Evolutionary conservation across 2,113 vertebrate genomes (phyloP).

Genomic region (Thalassoma bifasciatum): DNA sequence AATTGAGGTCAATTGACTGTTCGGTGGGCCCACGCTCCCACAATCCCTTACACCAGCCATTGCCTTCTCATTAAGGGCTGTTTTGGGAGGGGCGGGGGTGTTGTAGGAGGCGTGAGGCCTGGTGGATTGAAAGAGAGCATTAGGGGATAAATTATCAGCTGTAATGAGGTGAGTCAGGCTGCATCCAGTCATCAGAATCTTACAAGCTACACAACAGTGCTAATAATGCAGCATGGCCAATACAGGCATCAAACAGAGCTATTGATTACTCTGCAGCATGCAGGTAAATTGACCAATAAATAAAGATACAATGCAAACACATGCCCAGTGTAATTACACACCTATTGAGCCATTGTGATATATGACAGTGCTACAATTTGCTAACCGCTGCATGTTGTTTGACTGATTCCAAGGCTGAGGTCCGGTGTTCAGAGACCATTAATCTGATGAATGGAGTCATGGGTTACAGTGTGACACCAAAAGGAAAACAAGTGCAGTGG

Average conservation of each 20-base stretch:
- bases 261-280: slow-evolving; percentile 71
- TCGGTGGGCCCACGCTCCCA: slow-evolving; percentile 53
- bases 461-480: too few species aligned
- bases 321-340: slow-evolving; percentile 49
- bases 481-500: too few species aligned
- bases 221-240: slow-evolving; percentile 53
- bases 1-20: slow-evolving; percentile 81
- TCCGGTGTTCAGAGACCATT: not conserved
- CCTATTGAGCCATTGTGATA: slow-evolving; percentile 41
- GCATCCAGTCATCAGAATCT: slow-evolving; percentile 53
- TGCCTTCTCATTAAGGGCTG: slow-evolving; percentile 64
- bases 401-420: not conserved
- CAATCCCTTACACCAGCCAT: slow-evolving; percentile 50
- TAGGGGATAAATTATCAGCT: slow-evolving; percentile 73
- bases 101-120: not conserved
- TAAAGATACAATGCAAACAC: slow-evolving; percentile 63
- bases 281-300: slow-evolving; percentile 71
- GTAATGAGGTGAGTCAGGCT: slow-evolving; percentile 74
- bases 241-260: slow-evolving; percentile 52
- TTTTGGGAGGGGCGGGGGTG: slow-evolving; percentile 4
- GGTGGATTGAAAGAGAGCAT: slow-evolving; percentile 40
- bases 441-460: too few species aligned
- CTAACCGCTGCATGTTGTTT: slow-evolving; percentile 23
- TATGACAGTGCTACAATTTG: slow-evolving; percentile 37
- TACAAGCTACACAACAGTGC: slow-evolving; percentile 58